Evolutionary conservation across 2,113 vertebrate species (phyloP).

Genomic region (Perca schrenkii): DNA sequence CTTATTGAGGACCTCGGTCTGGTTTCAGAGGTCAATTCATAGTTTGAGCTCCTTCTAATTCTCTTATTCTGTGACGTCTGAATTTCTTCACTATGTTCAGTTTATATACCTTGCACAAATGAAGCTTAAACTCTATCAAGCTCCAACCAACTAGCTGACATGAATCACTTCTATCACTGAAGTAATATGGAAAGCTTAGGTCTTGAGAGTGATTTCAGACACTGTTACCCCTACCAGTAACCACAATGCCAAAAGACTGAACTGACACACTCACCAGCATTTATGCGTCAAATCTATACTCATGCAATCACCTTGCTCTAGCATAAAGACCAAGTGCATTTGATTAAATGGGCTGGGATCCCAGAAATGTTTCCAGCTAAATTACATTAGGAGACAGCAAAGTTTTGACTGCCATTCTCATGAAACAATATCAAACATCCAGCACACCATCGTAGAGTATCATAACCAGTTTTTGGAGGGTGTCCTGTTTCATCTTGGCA

Average conservation of each 20-base stretch:
- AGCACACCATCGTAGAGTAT: background rate
- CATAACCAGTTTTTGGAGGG: background rate
- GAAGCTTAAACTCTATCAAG: background rate
- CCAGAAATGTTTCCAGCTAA: slow-evolving; percentile 12
- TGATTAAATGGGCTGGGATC: slow-evolving; percentile 21
- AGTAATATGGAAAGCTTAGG: background rate
- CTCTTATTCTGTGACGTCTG: background rate
- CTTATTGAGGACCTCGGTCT: background rate
- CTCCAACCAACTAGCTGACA: background rate
- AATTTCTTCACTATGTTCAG: background rate
- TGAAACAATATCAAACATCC: slow-evolving; percentile 18
- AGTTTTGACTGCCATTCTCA: slow-evolving; percentile 10
- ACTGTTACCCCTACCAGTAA: background rate
- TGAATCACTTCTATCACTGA: background rate
- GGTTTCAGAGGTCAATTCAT: background rate
- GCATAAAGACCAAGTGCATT: slow-evolving; percentile 4
- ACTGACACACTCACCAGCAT: background rate
- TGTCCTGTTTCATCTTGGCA: background rate
- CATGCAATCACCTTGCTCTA: background rate
- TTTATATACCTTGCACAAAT: background rate
- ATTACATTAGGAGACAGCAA: slow-evolving; percentile 8
- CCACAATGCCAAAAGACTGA: background rate
- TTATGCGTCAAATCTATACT: background rate
- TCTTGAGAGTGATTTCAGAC: background rate
- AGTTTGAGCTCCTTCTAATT: background rate